Percentiles rank a stretch among this genome's conserved stretches.
Conservation (phyloP, 2,113 vertebrate genomes). For the Conger conger region DNA sequence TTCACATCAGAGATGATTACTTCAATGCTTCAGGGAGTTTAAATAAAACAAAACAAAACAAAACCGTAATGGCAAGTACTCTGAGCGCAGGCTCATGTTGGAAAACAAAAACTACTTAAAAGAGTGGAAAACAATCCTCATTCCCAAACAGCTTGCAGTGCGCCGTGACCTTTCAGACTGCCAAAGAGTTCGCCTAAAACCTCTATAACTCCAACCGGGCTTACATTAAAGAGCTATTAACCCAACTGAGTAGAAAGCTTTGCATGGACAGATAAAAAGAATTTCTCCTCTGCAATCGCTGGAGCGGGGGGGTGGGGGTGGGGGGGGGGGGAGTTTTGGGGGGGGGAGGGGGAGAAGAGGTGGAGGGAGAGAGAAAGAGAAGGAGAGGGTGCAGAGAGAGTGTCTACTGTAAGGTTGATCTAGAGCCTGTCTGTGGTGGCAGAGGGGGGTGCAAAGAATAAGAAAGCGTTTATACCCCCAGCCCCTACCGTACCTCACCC, state of each 20-base stretch:
- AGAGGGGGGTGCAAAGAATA: neutral
- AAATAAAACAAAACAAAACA: constrained; percentile 31
- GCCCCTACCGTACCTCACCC: neutral
- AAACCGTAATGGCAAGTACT: constrained; percentile 37
- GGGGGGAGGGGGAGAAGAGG: constrained; percentile 1
- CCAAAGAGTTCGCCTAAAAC: constrained; percentile 34
- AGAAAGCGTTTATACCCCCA: neutral
- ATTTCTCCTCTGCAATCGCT: constrained; percentile 18
- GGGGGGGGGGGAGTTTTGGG: too few species aligned
- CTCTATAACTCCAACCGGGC: constrained; percentile 19
- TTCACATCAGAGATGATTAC: constrained; percentile 36
- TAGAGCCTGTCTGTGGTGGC: neutral
- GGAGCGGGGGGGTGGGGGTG: neutral
- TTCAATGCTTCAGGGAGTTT: constrained; percentile 27
- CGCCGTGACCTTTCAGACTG: constrained; percentile 31
- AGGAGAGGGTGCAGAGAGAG: constrained; percentile 2
- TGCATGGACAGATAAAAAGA: constrained; percentile 6
- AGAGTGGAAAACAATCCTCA: neutral
- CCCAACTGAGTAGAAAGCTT: neutral
- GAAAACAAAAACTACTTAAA: constrained; percentile 26
- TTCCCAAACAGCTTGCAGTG: neutral
- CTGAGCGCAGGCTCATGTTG: constrained; percentile 22
- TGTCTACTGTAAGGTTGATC: neutral
- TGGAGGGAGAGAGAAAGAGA: too few species aligned
- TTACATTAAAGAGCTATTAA: constrained; percentile 27